Percentiles rank a stretch among this genome's conserved stretches.
Evolutionary conservation across 2,797 vertebrate genomes (phyloP).

Genomic region (Labroides dimidiatus): DNA sequence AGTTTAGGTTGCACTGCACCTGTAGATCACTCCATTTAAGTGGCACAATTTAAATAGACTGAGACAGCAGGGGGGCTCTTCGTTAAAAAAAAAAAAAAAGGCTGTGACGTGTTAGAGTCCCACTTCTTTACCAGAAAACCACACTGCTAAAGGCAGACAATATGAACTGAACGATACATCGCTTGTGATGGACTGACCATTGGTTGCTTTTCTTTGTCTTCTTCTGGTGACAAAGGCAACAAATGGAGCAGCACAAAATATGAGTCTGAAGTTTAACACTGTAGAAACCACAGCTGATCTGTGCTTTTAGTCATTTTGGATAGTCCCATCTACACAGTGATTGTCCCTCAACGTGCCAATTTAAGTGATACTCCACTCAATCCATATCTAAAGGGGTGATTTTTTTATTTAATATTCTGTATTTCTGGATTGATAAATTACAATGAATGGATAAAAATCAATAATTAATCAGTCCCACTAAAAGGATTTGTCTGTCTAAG

Average conservation of each 20-base stretch:
- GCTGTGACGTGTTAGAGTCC: constrained; percentile 46
- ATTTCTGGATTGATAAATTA: neutral
- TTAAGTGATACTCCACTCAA: constrained; percentile 42
- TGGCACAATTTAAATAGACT: constrained; percentile 74
- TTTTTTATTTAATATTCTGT: too few relatives aligned
- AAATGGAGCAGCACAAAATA: constrained; percentile 8
- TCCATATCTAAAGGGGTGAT: neutral
- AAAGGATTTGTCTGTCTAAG: neutral
- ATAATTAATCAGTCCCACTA: neutral
- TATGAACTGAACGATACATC: constrained; percentile 44
- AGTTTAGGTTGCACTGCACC: constrained; percentile 78
- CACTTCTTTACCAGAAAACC: constrained; percentile 52
- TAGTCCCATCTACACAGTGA: constrained; percentile 43
- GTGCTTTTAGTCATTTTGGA: constrained; percentile 42
- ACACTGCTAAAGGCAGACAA: constrained; percentile 62
- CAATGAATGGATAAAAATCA: constrained; percentile 10
- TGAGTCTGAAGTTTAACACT: constrained; percentile 39
- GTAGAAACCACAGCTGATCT: constrained; percentile 40
- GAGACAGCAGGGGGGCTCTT: constrained; percentile 71
- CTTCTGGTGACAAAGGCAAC: constrained; percentile 43
- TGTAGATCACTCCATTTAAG: constrained; percentile 76
- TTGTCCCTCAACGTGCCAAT: constrained; percentile 64
- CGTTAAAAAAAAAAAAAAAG: constrained; percentile 49
- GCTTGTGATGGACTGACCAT: constrained; percentile 32
- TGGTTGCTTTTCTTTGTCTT: constrained; percentile 19